Conservation (phyloP, 1,140 invertebrate species). For the Camponotus pennsylvanicus region DNA sequence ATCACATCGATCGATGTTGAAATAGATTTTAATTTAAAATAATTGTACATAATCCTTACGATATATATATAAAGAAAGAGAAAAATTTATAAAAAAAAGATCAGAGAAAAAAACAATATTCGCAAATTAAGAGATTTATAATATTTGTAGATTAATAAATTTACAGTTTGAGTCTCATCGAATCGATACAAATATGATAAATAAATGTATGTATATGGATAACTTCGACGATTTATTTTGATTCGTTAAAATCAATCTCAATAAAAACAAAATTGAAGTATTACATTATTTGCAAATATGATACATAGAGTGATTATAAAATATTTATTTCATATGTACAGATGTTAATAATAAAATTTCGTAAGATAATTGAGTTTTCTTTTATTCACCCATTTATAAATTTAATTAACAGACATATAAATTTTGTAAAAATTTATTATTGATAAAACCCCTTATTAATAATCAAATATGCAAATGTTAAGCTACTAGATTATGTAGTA, state of each 20-base stretch:
- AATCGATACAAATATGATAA: constrained; percentile 24
- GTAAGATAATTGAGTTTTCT: constrained; percentile 25
- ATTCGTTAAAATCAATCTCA: constrained; percentile 34
- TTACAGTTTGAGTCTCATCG: constrained; percentile 3
- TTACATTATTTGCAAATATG: constrained; percentile 14
- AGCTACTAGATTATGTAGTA: background rate
- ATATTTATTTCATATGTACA: constrained; percentile 72
- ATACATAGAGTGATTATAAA: constrained; percentile 60
- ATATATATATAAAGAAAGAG: constrained; percentile 15
- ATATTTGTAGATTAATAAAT: constrained; percentile 23
- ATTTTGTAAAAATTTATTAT: background rate
- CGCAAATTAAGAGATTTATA: constrained; percentile 9
- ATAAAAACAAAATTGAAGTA: constrained; percentile 27
- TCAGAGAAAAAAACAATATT: background rate
- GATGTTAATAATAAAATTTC: constrained; percentile 69
- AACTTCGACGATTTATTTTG: constrained; percentile 11
- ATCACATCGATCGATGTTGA: constrained; percentile 29
- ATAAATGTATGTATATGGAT: constrained; percentile 10
- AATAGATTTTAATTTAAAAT: constrained; percentile 38
- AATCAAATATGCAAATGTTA: background rate
- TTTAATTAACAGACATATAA: background rate
- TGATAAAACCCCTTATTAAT: background rate
- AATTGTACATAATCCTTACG: constrained; percentile 35
- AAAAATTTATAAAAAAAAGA: constrained; percentile 1
- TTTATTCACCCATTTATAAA: background rate